Evolutionary conservation across 2,797 vertebrate genomes (phyloP).

Genomic region (Diglossa cyanea): DNA sequence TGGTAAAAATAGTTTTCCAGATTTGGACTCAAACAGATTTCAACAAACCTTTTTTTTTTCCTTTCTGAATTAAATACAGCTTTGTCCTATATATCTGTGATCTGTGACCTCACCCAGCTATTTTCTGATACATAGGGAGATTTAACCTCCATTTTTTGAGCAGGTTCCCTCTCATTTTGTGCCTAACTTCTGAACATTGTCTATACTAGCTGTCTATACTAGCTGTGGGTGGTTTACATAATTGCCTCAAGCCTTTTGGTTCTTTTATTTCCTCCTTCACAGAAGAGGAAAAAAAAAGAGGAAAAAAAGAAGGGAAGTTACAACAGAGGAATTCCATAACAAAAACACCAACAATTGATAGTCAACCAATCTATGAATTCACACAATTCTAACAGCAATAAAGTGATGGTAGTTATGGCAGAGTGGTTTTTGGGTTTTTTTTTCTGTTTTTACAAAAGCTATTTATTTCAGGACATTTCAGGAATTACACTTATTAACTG

Average conservation of each 20-base stretch:
- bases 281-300: background rate
- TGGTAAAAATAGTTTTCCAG: constrained; percentile 8
- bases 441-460: background rate
- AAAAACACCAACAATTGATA: background rate
- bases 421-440: accelerated
- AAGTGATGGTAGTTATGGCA: background rate
- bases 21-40: background rate
- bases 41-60: background rate
- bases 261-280: background rate
- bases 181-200: background rate
- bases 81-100: background rate
- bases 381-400: background rate
- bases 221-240: background rate
- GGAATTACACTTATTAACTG: background rate
- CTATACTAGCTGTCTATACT: background rate
- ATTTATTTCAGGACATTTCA: background rate
- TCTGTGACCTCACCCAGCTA: background rate
- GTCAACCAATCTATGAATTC: background rate
- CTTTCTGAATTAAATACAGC: background rate
- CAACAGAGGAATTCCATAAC: background rate
- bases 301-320: background rate
- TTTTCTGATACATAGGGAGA: background rate
- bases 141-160: background rate
- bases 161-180: background rate
- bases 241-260: background rate